A percentile compares a stretch with the other conserved stretches of the same genome.
Evolutionary conservation across 1,140 invertebrate species (phyloP).

Genomic region (Anastatus disparis): DNA sequence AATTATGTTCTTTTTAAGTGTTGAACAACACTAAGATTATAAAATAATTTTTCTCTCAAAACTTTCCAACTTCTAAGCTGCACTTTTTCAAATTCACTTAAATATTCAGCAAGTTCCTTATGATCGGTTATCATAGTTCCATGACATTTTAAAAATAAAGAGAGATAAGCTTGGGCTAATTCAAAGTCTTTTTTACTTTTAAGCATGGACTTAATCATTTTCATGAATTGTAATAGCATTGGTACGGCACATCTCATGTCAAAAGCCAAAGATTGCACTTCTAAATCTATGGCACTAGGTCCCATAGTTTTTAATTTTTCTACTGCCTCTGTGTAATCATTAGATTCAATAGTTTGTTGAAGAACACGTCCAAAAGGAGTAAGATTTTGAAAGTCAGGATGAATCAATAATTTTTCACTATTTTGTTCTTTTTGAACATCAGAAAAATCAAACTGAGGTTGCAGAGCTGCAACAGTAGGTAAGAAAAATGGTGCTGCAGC

Average conservation of each 20-base stretch:
- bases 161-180: constrained; percentile 91
- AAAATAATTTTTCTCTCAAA: constrained; percentile 78
- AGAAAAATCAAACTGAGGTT: constrained; percentile 82
- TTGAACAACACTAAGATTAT: constrained; percentile 81
- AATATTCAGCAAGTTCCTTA: constrained; percentile 67
- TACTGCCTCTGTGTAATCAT: constrained; percentile 72
- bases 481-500: constrained; percentile 95
- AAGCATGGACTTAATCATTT: constrained; percentile 79
- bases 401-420: constrained; percentile 67
- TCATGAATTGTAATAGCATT: constrained; percentile 83
- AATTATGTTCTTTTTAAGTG: constrained; percentile 75
- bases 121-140: constrained; percentile 72
- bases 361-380: constrained; percentile 76
- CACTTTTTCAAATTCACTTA: constrained; percentile 71
- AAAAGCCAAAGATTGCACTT: constrained; percentile 84
- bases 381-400: constrained; percentile 71
- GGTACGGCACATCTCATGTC: constrained; percentile 75
- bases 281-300: constrained; percentile 88
- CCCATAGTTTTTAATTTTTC: constrained; percentile 83
- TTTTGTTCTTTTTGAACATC: constrained; percentile 60
- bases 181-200: constrained; percentile 87
- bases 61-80: constrained; percentile 75
- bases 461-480: constrained; percentile 86
- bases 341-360: constrained; percentile 55
- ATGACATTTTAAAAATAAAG: constrained; percentile 90